Evolutionary conservation across 2,113 vertebrate genomes (phyloP), one percentile per base, ranked within the genome.

Genomic region (Sinocyclocheilus anophthalmus): DNA sequence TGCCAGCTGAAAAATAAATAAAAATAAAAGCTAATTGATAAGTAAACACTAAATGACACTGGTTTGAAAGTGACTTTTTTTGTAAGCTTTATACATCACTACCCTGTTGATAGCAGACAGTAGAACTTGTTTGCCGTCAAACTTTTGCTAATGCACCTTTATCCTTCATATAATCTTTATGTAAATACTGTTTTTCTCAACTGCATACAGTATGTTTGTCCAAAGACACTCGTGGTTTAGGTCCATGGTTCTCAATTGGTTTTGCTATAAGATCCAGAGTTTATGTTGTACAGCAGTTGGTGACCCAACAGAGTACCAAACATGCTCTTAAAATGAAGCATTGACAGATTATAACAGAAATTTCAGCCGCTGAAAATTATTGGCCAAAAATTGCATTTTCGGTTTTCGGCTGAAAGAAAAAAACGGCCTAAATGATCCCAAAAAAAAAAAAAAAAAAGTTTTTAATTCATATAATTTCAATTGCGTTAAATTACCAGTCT

Each of bases 81-180:
- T 67, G 0, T 67, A 5, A 30, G 13, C 26, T 33, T 67, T 67
- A 30, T 30, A 33, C 65, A 33, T 67, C 14, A 30, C 1, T 30
- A 3, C 63, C 13, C 24, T 14, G 2, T 14, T 30, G 26, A 67
- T 24, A 26, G 13, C 12, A 26, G 61, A 65, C 63, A 65, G 24
- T 65, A 24, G 61, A 14, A 4, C 24, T 13, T 65, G 24, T 65
- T 65, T 6, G 24, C 63, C 12, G 1, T 12, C 63, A 26, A 26
- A 12, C 24, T 26, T 65, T 26, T 13, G 24, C 24, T 26, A 82
- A 84, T 67, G 77, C 82, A 83, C 84, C 80, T 30, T 88, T 81
- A 73, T 72, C 50, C 79, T 85, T 78, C 63, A 88, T 85, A 83
- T 88, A 85, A 85, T 83, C 79, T 39, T 75, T 26, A 65, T 70